Conservation (phyloP, 2,888 invertebrate species). For the Meandrusa payeni region DNA sequence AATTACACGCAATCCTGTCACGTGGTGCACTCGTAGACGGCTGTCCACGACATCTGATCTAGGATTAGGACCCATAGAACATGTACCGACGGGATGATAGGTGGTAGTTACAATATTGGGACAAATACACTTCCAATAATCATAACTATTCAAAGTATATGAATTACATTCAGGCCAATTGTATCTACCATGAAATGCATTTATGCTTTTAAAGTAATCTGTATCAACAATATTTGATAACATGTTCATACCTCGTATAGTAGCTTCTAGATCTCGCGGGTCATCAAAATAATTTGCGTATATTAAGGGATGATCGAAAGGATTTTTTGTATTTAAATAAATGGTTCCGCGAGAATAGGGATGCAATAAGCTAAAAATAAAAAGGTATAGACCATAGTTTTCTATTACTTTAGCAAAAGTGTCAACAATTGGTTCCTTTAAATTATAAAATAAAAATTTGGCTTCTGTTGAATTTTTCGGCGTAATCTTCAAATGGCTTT, state of each 20-base stretch:
- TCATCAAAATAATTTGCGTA: slow-evolving; percentile 83
- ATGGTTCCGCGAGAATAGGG: slow-evolving; percentile 79
- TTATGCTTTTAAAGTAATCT: slow-evolving; percentile 43
- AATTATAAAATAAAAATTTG: slow-evolving; percentile 37
- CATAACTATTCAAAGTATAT: slow-evolving; percentile 38
- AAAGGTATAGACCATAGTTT: slow-evolving; percentile 45
- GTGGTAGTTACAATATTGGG: slow-evolving; percentile 74
- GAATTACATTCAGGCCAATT: slow-evolving; percentile 43
- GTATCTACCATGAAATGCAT: slow-evolving; percentile 42
- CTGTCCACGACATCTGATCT: slow-evolving; percentile 65
- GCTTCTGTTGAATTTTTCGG: slow-evolving; percentile 44
- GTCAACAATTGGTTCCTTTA: slow-evolving; percentile 38
- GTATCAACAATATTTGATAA: slow-evolving; percentile 45
- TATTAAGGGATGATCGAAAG: slow-evolving; percentile 81
- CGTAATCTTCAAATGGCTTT: slow-evolving; percentile 39
- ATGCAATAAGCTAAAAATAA: slow-evolving; percentile 57
- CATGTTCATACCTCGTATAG: slow-evolving; percentile 44
- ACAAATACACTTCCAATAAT: slow-evolving; percentile 53
- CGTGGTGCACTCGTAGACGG: slow-evolving; percentile 82
- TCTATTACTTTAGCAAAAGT: slow-evolving; percentile 41
- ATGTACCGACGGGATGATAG: slow-evolving; percentile 86
- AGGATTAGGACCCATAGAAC: slow-evolving; percentile 77
- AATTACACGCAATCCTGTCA: slow-evolving; percentile 83
- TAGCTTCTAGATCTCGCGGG: slow-evolving; percentile 65
- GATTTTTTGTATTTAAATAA: slow-evolving; percentile 75